phyloP scores from a whole-genome alignment of 2,888 invertebrate species.

The Ophion obscuratus region DNA sequence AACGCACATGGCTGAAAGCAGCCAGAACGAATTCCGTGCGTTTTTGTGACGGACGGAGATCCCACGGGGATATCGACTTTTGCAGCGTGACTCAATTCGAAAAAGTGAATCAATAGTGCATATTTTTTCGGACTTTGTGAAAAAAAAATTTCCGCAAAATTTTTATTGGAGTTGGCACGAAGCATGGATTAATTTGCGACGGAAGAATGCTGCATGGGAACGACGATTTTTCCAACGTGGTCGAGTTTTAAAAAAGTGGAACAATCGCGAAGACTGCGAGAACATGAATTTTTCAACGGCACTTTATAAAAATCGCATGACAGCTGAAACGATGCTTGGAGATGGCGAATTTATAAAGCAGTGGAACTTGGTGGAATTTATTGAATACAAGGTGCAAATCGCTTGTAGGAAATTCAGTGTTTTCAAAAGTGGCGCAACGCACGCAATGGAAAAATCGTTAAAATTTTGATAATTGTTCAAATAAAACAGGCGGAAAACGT shows the following conservation, averaged over 20 bases:
- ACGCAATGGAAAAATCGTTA: neutral
- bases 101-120: neutral
- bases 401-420: no score
- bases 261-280: neutral
- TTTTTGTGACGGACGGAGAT: slow-evolving; percentile 4
- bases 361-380: no score
- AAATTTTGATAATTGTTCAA: neutral
- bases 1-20: slow-evolving; percentile 51
- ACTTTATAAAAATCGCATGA: neutral
- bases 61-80: neutral
- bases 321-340: no score
- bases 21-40: slow-evolving; percentile 3
- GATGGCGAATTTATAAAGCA: no score
- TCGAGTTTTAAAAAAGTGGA: neutral
- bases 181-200: neutral
- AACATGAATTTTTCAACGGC: neutral
- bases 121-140: neutral
- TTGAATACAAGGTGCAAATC: no score
- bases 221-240: neutral
- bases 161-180: no score
- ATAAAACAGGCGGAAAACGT: neutral
- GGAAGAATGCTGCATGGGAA: neutral
- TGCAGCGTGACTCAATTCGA: neutral
- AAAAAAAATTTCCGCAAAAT: neutral
- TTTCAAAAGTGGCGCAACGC: neutral